Percentiles rank a stretch among this genome's conserved stretches.
Conservation (phyloP, 30 jellyfish, hydroid and myxozoan genomes). For the Hydractinia symbiolongicarpus region DNA sequence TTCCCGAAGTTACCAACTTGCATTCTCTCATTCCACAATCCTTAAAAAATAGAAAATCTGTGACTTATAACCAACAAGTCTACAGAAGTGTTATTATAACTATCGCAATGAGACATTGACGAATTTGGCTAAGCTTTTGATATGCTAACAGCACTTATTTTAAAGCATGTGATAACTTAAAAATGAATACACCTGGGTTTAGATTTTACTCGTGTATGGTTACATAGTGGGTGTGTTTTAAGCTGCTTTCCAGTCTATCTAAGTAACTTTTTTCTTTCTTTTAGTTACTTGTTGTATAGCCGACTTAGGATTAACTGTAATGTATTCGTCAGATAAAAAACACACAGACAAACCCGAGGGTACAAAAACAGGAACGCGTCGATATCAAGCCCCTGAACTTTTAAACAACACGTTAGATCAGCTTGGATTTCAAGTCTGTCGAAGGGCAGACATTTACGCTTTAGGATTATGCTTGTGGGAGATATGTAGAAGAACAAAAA, state of each 20-base stretch:
- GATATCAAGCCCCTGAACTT: slow-evolving; percentile 93
- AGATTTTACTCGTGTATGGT: not conserved
- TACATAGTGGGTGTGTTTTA: not conserved
- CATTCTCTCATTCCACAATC: no score
- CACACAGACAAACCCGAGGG: slow-evolving; percentile 65
- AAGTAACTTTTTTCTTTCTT: not conserved
- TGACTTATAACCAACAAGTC: no score
- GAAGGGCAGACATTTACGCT: slow-evolving; percentile 88
- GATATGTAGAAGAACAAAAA: slow-evolving; percentile 65
- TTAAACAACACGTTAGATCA: slow-evolving; percentile 44
- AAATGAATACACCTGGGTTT: not conserved
- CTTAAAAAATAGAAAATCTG: no score
- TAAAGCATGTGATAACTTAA: no score
- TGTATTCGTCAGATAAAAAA: slow-evolving; percentile 63
- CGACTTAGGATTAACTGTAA: slow-evolving; percentile 87
- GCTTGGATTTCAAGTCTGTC: slow-evolving; percentile 59
- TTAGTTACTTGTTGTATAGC: slow-evolving; percentile 90
- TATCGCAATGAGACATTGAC: no score
- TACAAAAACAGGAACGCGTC: slow-evolving; percentile 77
- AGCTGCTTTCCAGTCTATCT: not conserved
- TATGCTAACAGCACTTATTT: no score
- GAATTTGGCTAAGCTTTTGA: no score
- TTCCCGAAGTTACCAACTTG: no score
- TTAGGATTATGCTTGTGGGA: slow-evolving; percentile 92
- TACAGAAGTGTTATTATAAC: no score